Base-by-base conservation (phyloP, 1,140 invertebrate species). In the Oryctes rhinoceros region DNA sequence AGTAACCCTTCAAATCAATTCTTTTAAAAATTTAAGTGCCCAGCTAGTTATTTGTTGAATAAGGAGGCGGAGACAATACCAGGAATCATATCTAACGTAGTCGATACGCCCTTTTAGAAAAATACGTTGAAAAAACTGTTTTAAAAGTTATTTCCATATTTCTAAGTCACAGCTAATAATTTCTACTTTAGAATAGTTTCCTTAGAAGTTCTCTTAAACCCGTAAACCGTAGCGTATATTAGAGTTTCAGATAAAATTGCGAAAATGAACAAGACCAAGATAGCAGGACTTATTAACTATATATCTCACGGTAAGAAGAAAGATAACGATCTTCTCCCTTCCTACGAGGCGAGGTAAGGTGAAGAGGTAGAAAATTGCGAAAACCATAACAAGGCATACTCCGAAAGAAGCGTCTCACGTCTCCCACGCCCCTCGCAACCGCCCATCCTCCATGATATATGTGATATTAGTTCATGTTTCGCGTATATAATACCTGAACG, bases 361-460 rank as follows among this genome's bases (percentile, higher is more conserved):
- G 20, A 35, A 37, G 39, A 44, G 2, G 7, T 4, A 44, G 39
- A 76, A 76, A 76, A 76, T 76, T 76, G 75, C 75, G 37, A 76
- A 76, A 76, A 76, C 75, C 75, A 47, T 76, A 76, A 76, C 47
- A 44, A 44, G 75, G 75, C 75, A 76, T 47, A 47, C 75, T 30
- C 24, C 37, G 37, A 5, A n/a, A 24, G 47, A 24, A 76, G 24
- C 11, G 65, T 37, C 18, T 24, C 65, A 30, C 20, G 4, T 71
- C 65, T 44, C 39, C 7, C 39, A 7, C 7, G n/a, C 39, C 5
- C 11, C 65, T 71, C 15, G 7, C 65, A 13, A 18, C 53, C 53
- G 13, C 18, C n/a, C 24, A 2, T 35, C 18, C 13, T n/a, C 39
- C 37, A 20, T 48, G 20, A 76, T 76, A 76, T 37, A 48, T 76